A percentile compares a stretch with the other conserved stretches of the same genome.
phyloP scores from a whole-genome alignment of 2,888 invertebrate genomes.

The Andrena trimmerana region DNA sequence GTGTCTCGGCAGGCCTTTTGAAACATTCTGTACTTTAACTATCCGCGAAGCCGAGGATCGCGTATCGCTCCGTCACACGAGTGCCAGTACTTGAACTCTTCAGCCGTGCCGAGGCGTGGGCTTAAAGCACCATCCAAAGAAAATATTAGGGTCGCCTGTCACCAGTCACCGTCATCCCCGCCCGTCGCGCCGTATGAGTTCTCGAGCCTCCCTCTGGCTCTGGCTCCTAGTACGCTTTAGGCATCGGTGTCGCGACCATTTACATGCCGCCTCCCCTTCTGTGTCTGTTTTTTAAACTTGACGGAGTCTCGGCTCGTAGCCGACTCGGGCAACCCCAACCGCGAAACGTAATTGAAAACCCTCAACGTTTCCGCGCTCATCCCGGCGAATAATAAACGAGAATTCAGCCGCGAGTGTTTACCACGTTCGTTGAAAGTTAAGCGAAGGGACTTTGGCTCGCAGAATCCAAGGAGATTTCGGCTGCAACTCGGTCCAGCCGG shows the following conservation, averaged over 20 bases:
- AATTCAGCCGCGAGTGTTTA: conserved; percentile 20
- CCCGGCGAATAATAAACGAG: conserved; percentile 16
- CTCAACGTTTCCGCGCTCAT: not conserved
- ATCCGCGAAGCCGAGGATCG: conserved; percentile 40
- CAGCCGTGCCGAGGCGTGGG: conserved; percentile 54
- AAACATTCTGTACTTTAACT: conserved; percentile 35
- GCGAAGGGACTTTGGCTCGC: conserved; percentile 7
- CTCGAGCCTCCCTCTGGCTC: conserved; percentile 36
- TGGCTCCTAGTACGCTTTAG: conserved; percentile 43
- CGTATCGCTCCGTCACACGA: conserved; percentile 33
- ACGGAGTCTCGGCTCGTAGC: conserved; percentile 38
- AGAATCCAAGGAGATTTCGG: conserved; percentile 43
- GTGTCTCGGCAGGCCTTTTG: conserved; percentile 28
- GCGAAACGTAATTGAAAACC: conserved; percentile 46
- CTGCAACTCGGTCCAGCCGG: conserved; percentile 26
- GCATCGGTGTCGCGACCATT: conserved; percentile 57
- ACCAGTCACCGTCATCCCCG: conserved; percentile 20
- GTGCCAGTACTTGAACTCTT: conserved; percentile 53
- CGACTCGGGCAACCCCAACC: conserved; percentile 10
- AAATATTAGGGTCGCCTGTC: conserved; percentile 76
- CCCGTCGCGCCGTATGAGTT: conserved; percentile 42
- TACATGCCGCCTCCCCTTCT: conserved; percentile 27
- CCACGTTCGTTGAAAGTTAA: not conserved
- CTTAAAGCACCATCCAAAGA: conserved; percentile 69
- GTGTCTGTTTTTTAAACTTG: conserved; percentile 50